These are phyloP conservation scores for Anagyrus pseudococci DNA, from an alignment of 2,888 invertebrate species.

Conservation along the genomic window DNA sequence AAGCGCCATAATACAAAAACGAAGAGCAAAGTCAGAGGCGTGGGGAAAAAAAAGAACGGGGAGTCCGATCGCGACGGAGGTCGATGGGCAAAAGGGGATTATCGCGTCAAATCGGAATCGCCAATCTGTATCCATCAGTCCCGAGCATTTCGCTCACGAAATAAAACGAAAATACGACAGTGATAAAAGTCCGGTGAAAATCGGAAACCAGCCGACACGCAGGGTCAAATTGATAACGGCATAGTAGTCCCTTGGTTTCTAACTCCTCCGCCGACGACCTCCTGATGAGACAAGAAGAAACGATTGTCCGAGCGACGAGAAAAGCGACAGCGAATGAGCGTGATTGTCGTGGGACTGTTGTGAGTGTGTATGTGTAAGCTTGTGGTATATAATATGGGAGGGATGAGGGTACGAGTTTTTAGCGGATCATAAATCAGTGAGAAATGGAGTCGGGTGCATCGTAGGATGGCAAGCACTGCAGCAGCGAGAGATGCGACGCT, in stretches of 20 bases:
- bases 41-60: background rate
- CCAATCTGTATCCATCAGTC: slow-evolving; percentile 30
- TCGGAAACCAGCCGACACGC: slow-evolving; percentile 2
- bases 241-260: background rate
- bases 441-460: slow-evolving; percentile 13
- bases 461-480: background rate
- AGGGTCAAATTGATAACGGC: slow-evolving; percentile 27
- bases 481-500: background rate
- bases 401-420: too few species aligned
- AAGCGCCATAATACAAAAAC: background rate
- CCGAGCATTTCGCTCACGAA: slow-evolving; percentile 13
- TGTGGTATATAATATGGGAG: too few species aligned
- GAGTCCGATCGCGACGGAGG: too few species aligned
- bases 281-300: background rate
- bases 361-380: too few species aligned
- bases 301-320: background rate
- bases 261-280: background rate
- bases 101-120: slow-evolving; percentile 30
- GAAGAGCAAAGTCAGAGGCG: background rate
- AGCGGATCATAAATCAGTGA: slow-evolving; percentile 21
- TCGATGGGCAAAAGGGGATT: slow-evolving; percentile 11
- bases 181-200: slow-evolving; percentile 16
- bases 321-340: background rate
- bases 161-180: slow-evolving; percentile 15
- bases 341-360: background rate